Conservation (phyloP, 37 sponge, comb jelly and placozoan species). For the Geodia barretti region DNA sequence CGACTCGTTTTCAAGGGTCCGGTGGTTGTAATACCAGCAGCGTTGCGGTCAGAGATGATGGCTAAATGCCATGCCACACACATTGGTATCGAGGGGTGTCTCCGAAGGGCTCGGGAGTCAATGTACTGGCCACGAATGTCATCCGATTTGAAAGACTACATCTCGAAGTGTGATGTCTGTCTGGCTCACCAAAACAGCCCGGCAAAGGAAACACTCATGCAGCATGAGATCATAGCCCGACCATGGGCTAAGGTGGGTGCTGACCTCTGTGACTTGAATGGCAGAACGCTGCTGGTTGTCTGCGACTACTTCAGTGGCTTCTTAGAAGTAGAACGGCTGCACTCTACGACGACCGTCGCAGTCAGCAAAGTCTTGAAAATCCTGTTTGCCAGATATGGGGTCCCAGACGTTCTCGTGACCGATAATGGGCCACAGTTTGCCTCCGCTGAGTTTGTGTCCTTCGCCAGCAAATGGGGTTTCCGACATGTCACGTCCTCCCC, state of each 20-base stretch:
- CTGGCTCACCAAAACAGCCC: not conserved
- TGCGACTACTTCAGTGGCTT: conserved; percentile 48
- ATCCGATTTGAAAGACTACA: conserved; percentile 29
- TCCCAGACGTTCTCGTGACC: conserved; percentile 31
- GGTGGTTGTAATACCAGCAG: conserved; percentile 13
- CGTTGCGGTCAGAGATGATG: conserved; percentile 26
- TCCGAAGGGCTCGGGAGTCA: conserved; percentile 18
- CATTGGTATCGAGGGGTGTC: conserved; percentile 33
- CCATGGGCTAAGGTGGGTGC: conserved; percentile 52
- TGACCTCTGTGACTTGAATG: conserved; percentile 46
- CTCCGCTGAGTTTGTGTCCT: conserved; percentile 16
- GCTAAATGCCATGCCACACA: not conserved
- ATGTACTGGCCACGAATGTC: conserved; percentile 56
- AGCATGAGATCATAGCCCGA: conserved; percentile 26
- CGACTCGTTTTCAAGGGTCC: conserved; percentile 43
- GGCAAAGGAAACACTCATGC: conserved; percentile 19
- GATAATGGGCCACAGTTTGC: conserved; percentile 59
- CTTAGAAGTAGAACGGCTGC: conserved; percentile 42
- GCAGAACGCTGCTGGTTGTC: conserved; percentile 33
- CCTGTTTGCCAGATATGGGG: conserved; percentile 49
- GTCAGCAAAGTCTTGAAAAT: conserved; percentile 33
- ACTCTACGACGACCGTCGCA: not conserved
- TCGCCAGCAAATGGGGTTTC: conserved; percentile 36
- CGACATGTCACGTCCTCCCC: conserved; percentile 36
- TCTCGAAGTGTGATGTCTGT: conserved; percentile 41